Base-by-base conservation (phyloP, 92 coral and sea anemone genomes). In the Ricordea florida region DNA sequence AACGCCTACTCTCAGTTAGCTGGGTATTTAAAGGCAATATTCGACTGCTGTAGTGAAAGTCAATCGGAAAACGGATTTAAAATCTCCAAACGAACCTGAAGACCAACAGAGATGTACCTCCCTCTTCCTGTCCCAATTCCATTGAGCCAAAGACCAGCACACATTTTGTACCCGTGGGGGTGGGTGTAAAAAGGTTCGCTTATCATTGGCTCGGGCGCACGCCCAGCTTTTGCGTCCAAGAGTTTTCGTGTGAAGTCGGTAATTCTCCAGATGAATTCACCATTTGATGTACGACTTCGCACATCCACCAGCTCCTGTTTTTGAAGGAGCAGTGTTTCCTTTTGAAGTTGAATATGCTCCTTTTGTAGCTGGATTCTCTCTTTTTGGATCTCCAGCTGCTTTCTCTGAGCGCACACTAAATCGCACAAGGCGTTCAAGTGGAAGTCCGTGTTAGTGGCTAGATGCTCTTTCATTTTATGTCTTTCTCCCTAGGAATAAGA, bases 71-170 rank as follows among this genome's bases (percentile, higher is more conserved):
- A n/a, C n/a, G n/a, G n/a, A n/a, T n/a, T n/a, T n/a, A n/a, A n/a
- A n/a, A n/a, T n/a, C n/a, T n/a, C n/a, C n/a, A n/a, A n/a, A 44
- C 87, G 79, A 15, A 96, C 99, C 99, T 96, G 97, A 30, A 96
- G 82, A 17, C 99, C 99, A 17, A 96, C 97, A 21, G 99, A 96
- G 42, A 96, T 81, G 31, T 89, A 96, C 60, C 87, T 81, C 9
- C 99, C 99, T 63, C 97, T 86, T 21, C 99, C 97, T 8, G 97
- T 96, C n/a, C 99, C 99, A 44, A 92, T 85, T 9, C 99, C 99
- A 70, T 96, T 96, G 13, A 96, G 53, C 99, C 99, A 96, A 28
- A 96, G 62, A 14, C 99, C 99, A 18, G 99, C 99, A 47, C 97
- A 96, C 92, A 96, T 81, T 83, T 92, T 96, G 65, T 96, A 96